Base-by-base conservation (phyloP, 2,113 vertebrate species). In the Platysternon megacephalum region DNA sequence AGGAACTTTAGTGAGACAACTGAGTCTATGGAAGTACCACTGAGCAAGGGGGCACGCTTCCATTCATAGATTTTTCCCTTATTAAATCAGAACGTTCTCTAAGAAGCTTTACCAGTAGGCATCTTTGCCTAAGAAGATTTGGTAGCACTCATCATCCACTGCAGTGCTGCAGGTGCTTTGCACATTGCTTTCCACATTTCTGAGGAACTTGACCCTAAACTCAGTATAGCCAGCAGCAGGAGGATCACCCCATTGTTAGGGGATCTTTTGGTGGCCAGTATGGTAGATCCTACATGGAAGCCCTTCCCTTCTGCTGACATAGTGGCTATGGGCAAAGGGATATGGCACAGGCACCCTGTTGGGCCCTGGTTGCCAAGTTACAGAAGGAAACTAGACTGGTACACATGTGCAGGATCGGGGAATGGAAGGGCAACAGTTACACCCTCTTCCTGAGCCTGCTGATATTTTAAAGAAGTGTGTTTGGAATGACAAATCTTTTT, bases 151-250 rank as follows among this genome's bases (percentile, higher is more conserved):
- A 19, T 89, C 85, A 96, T 32, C 58, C 14, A 19, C 51, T 2
- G 1, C 6, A 85, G 16, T 52, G 17, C 17, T 2, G 1, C 5
- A 85, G 16, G 78, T 46, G n/a, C 85, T 68, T 90, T 82, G 3
- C 68, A 89, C 91, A 85, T 19, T 52, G 51, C 51, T 52, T 52
- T 52, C 51, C 51, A 55, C 53, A 55, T 24, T 55, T 24, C 53
- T 55, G 46, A 95, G 28, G 86, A 90, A 93, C 87, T 90, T 84
- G 85, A 13, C 82, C 58, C 24, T 85, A 39, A 9, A 19, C 10
- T 79, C 53, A 55, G 19, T 46, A 49, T 90, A 93, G 93, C 82
- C 72, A 95, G 74, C 26, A 42, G 49, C 84, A 82, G 46, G n/a
- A 92, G 86, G 5, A 95, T 46, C 17, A 16, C 14, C 32, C 28